Percentiles rank a stretch among this genome's conserved stretches.
These are phyloP conservation scores for Hylyphantes graminicola DNA, from an alignment of 1,140 invertebrate genomes.

Conservation along the genomic window DNA sequence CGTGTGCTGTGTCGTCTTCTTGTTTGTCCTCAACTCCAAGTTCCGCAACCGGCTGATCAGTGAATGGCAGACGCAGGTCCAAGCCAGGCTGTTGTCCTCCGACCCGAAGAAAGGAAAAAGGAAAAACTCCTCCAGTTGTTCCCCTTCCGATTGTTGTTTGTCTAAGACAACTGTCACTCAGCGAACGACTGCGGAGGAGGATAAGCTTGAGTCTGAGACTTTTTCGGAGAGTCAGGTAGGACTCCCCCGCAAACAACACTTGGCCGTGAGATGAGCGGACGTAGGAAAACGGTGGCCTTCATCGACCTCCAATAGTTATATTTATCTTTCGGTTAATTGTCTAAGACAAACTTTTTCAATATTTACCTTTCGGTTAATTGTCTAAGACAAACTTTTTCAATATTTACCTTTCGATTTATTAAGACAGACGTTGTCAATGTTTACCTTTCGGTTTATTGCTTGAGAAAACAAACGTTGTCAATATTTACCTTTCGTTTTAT, in stretches of 20 bases:
- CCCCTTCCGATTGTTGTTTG: neutral
- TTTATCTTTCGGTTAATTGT: too few relatives aligned
- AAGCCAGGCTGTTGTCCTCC: slow-evolving; percentile 14
- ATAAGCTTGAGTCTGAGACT: neutral
- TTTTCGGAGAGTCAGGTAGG: slow-evolving; percentile 34
- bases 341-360: too few relatives aligned
- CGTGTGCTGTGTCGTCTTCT: slow-evolving; percentile 44
- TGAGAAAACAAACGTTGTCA: too few relatives aligned
- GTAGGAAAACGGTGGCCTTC: too few relatives aligned
- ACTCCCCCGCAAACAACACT: neutral
- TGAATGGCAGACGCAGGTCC: slow-evolving; percentile 36
- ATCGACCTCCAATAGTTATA: too few relatives aligned
- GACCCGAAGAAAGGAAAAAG: neutral
- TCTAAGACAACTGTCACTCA: slow-evolving; percentile 10
- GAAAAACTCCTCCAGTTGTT: neutral
- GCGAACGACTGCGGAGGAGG: slow-evolving; percentile 21
- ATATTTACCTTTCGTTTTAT: too few relatives aligned
- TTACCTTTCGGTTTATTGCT: too few relatives aligned
- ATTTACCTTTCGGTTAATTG: too few relatives aligned
- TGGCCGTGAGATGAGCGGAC: too few relatives aligned
- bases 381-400: too few relatives aligned
- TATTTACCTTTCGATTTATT: too few relatives aligned
- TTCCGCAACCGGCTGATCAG: slow-evolving; percentile 41
- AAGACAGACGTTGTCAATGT: too few relatives aligned
- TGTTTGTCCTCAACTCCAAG: slow-evolving; percentile 53